A percentile compares a stretch with the other conserved stretches of the same genome.
Conservation (phyloP, 2,113 vertebrate genomes). For the Amphiprion ocellaris region DNA sequence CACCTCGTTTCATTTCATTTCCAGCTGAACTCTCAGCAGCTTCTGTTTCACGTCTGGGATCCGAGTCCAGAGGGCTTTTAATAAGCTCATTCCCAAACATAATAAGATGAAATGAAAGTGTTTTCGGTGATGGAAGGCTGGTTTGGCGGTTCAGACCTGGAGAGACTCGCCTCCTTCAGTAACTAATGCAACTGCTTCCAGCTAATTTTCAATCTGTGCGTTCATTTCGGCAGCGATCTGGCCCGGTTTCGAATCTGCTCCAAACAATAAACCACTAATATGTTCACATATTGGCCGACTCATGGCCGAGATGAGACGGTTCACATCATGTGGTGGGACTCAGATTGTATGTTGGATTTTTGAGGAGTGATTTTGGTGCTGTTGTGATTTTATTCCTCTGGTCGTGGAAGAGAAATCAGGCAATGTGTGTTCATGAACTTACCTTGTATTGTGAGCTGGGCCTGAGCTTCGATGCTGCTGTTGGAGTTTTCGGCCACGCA, state of each 20-base stretch:
- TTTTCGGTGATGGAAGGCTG: constrained; percentile 9
- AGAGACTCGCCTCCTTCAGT: constrained; percentile 7
- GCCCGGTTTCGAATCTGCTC: background rate
- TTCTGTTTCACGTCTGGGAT: constrained; percentile 31
- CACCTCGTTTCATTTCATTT: constrained; percentile 23
- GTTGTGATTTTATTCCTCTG: background rate
- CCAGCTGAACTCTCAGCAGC: constrained; percentile 3
- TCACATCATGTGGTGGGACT: background rate
- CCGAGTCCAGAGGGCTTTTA: constrained; percentile 13
- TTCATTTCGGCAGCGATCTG: background rate
- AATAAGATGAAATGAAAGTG: constrained; percentile 39
- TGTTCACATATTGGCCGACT: constrained; percentile 2
- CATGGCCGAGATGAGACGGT: background rate
- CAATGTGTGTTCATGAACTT: constrained; percentile 16
- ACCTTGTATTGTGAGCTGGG: constrained; percentile 94
- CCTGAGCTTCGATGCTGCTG: constrained; percentile 87
- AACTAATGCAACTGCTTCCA: constrained; percentile 15
- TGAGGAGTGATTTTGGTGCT: too few species aligned
- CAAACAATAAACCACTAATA: constrained; percentile 2
- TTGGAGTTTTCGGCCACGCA: constrained; percentile 90
- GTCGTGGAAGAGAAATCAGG: background rate
- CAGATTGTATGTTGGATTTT: background rate
- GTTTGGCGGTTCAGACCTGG: constrained; percentile 27
- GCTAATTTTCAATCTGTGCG: constrained; percentile 20
- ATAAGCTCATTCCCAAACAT: constrained; percentile 50